Evolutionary conservation across 2,113 vertebrate species (phyloP), one percentile per base, ranked within the genome.

Genomic region (Cephalopterus ornatus): DNA sequence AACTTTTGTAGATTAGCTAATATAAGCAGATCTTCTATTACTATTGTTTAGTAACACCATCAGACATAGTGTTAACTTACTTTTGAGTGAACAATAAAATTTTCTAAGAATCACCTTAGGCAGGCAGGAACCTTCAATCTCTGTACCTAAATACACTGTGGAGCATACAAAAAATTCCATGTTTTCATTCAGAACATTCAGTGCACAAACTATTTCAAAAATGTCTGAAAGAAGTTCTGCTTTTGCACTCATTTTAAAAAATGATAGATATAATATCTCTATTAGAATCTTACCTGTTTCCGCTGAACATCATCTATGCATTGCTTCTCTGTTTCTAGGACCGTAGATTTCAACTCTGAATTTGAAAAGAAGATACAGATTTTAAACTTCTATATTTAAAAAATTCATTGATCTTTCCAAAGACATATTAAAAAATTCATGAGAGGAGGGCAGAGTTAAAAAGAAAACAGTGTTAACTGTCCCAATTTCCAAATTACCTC

Each of bases 311-410:
- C 98, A 32, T 97, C 97, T 70, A 81, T 90, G 76, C 91, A 7
- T 78, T 98, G 97, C 88, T 97, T 97, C 86, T 96, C 97, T 91
- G 95, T 92, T 97, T 95, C 98, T 85, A 93, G 78, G 75, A 92
- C 78, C 71, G 95, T 87, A 85, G 98, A 80, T 79, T 98, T 98
- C 95, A 97, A 91, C 80, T 98, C 99, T 99, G 93, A 68, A 96
- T 94, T 84, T 68, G 66, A 89, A 97, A 97, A 96, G 32, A 92
- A 93, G 85, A 91, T 42, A 97, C 7, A 95, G 2, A 71, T 75
- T 96, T 76, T 89, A 23, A 47, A 49, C 22, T 55, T 22, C 10
- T 73, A 37, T 47, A 66, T 47, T 63, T 8, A 46, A 61, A 65
- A 16, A 14, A 12, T 0, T 37, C 0, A 33, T 44, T 76, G 1